These are phyloP conservation scores for Takifugu ocellatus DNA, from an alignment of 2,797 vertebrate species.

Conservation along the genomic window DNA sequence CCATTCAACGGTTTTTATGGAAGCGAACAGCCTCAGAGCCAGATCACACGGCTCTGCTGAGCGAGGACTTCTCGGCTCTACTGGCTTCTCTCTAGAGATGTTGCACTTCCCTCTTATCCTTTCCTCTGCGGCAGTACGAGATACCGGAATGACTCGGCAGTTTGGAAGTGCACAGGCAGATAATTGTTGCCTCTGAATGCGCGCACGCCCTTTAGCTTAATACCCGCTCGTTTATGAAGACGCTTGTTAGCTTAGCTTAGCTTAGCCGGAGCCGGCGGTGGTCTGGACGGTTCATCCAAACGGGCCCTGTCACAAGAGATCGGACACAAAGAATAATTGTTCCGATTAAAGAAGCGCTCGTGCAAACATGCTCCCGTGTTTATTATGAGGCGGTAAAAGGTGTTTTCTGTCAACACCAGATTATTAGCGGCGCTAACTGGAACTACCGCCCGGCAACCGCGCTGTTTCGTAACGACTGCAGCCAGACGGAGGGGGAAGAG, in stretches of 20 bases:
- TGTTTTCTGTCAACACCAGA: neutral
- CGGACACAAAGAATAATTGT: constrained; percentile 24
- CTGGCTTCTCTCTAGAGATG: constrained; percentile 25
- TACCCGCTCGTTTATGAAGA: constrained; percentile 15
- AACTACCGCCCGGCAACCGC: constrained; percentile 21
- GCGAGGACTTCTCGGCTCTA: too few species aligned
- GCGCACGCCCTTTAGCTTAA: constrained; percentile 9
- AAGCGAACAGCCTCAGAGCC: constrained; percentile 30
- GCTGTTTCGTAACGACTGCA: constrained; percentile 40
- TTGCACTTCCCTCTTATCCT: constrained; percentile 17
- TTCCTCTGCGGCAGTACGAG: constrained; percentile 32
- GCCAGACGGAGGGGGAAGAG: constrained; percentile 16
- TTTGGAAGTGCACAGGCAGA: constrained; percentile 54
- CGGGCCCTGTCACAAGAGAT: constrained; percentile 28
- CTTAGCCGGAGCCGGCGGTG: constrained; percentile 23
- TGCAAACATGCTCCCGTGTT: neutral
- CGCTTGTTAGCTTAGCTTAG: constrained; percentile 8
- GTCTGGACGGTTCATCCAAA: constrained; percentile 17
- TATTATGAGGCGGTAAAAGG: neutral
- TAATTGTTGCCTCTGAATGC: constrained; percentile 35
- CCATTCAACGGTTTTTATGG: constrained; percentile 30
- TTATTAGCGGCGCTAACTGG: too few species aligned
- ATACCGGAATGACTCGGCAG: constrained; percentile 56
- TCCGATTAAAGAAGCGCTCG: neutral
- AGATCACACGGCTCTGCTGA: constrained; percentile 1